Base-by-base conservation (phyloP, 2,888 invertebrate genomes). In the Phymatocera aterrima region DNA sequence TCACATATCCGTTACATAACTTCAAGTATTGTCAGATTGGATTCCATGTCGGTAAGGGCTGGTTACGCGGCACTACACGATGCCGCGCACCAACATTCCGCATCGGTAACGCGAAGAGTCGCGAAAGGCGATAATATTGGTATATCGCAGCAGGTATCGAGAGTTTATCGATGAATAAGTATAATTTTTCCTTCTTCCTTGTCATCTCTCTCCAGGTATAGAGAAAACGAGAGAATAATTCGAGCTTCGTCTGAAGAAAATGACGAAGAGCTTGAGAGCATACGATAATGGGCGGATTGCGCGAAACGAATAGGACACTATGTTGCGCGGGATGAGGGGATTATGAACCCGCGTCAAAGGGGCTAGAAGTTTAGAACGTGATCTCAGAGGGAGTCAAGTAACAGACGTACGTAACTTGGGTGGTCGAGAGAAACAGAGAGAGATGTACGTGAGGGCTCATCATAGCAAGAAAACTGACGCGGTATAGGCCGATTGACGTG, bases 81-180 rank as follows among this genome's bases (percentile, higher is more conserved):
- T 68, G 46, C 46, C 68, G 68, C 46, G 68, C 24, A 24, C n/a
- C n/a, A n/a, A n/a, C 64, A 64, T 64, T 64, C 64, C 64, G 51
- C 51, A 64, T 6, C 10, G n/a, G n/a, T n/a, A n/a, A n/a, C n/a
- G 43, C 40, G 21, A 40, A n/a, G 51, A n/a, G 21, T 54, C n/a
- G 24, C 40, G 43, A 68, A 18, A 68, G 43, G 68, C 68, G 43
- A 43, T 43, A 43, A 43, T 43, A 12, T 15, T 15, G 43, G 8
- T 54, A 8, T n/a, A 12, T 10, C 12, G 54, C 21, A 18, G n/a
- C n/a, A n/a, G n/a, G n/a, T n/a, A n/a, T n/a, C n/a, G n/a, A n/a
- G n/a, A n/a, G n/a, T n/a, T n/a, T n/a, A n/a, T n/a, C n/a, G n/a
- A n/a, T n/a, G n/a, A n/a, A n/a, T n/a, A n/a, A n/a, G n/a, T 43